Conservation (phyloP, 2,888 invertebrate genomes). For the Hyles lineata region DNA sequence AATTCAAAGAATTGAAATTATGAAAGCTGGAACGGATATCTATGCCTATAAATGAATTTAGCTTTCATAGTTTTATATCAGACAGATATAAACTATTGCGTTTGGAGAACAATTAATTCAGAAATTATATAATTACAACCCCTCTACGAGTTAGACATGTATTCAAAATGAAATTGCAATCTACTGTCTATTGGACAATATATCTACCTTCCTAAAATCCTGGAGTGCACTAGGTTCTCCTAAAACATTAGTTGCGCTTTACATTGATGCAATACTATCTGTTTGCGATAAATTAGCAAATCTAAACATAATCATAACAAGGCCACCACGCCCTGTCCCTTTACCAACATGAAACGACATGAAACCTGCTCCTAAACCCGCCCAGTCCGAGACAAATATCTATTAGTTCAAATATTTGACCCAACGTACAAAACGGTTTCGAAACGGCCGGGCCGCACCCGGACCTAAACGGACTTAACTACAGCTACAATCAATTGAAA, state of each 20-base stretch:
- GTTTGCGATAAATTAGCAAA: slow-evolving; percentile 1
- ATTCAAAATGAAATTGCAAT: too few relatives aligned
- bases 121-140: too few relatives aligned
- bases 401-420: slow-evolving; percentile 17
- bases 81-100: too few relatives aligned
- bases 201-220: not conserved
- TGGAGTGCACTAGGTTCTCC: not conserved
- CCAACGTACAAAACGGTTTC: not conserved
- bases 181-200: too few relatives aligned
- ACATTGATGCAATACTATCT: not conserved
- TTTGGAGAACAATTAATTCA: too few relatives aligned
- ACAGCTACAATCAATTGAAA: not conserved
- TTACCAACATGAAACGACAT: not conserved
- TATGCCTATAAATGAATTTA: too few relatives aligned
- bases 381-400: slow-evolving; percentile 8
- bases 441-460: not conserved
- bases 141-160: too few relatives aligned
- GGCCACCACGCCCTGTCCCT: slow-evolving; percentile 16
- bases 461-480: not conserved
- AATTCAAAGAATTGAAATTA: too few relatives aligned
- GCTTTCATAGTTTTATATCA: too few relatives aligned
- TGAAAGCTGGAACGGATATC: too few relatives aligned
- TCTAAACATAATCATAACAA: slow-evolving; percentile 1
- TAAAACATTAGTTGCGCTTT: not conserved
- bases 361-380: slow-evolving; percentile 10